Evolutionary conservation across 2,797 vertebrate species (phyloP), one percentile per base, ranked within the genome.

Genomic region (Salarias fasciatus): DNA sequence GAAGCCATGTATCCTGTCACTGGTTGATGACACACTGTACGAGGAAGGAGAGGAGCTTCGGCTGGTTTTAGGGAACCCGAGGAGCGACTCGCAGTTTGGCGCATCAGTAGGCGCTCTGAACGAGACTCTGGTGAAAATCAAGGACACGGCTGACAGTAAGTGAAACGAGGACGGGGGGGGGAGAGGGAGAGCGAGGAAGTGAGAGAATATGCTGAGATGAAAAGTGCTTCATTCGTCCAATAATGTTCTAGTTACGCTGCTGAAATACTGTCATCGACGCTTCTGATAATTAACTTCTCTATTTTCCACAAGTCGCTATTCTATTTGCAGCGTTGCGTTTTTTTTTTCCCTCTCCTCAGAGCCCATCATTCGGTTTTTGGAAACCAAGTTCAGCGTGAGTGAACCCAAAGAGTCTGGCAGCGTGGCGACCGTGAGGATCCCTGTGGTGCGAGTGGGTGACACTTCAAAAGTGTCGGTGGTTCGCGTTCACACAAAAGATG

Each of bases 401-500:
- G 97, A 99, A 74, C 97, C 97, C 0, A 94, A 93, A 57, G 93
- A 95, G 63, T 48, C 84, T 0, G 94, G 93, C 8, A 73, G 93
- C 50, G 85, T 94, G n/a, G 88, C 87, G 3, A 54, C 91, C n/a
- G 87, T 96, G 74, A 93, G 82, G 88, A 93, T 99, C 63, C 94
- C 95, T 2, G 94, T 98, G 66, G 81, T 94, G 51, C 94, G 97
- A 69, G 79, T 94, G 67, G 97, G 97, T 51, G 97, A 98, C 73
- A 86, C 90, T 37, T 97, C 97, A 0, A 95, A 94, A 84, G 90
- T 97, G 83, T 98, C 96, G 1, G 45, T 96, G 2, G 95, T 98
- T 12, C 92, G 96, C 15, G 94, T 98, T 65, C 97, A 99, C 88
- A 98, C 97, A 76, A 97, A 96, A 80, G 97, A 99, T 0, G 97